Percentiles rank a stretch among this genome's conserved stretches.
Evolutionary conservation across 2,113 vertebrate species (phyloP).

Genomic region (Sorex araneus): DNA sequence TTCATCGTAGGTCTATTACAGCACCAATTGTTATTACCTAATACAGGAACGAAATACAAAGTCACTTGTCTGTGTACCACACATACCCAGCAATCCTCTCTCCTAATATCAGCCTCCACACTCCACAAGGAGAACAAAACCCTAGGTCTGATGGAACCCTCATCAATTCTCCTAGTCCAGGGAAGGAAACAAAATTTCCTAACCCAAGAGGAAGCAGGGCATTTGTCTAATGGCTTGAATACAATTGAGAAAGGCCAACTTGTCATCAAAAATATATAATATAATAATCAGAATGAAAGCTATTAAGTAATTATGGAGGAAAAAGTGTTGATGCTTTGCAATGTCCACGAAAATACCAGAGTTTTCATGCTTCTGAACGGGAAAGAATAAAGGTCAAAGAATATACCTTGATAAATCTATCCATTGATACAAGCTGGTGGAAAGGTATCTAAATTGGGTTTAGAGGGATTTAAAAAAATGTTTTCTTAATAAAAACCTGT

Average conservation of each 20-base stretch:
- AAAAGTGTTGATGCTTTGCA: no score
- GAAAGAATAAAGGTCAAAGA: neutral
- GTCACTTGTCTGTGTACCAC: neutral
- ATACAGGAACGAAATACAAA: neutral
- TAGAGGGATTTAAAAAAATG: no score
- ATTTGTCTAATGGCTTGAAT: neutral
- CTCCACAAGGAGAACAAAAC: neutral
- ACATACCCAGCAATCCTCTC: slow-evolving; percentile 33
- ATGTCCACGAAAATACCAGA: neutral
- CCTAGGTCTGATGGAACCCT: neutral
- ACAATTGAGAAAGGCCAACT: neutral
- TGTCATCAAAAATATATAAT: neutral
- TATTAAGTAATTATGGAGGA: no score
- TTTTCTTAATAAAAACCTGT: no score
- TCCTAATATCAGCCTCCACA: neutral
- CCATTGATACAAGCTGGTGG: neutral
- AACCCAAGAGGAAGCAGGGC: neutral
- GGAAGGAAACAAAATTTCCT: slow-evolving; percentile 26
- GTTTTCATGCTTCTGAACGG: neutral
- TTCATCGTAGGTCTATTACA: neutral
- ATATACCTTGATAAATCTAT: neutral
- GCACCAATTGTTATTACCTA: neutral
- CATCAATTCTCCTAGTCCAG: neutral
- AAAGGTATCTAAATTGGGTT: neutral
- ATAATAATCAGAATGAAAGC: neutral